A percentile compares a stretch with the other conserved stretches of the same genome.
Evolutionary conservation across 2,888 invertebrate genomes (phyloP).

Genomic region (Cephalotes varians): DNA sequence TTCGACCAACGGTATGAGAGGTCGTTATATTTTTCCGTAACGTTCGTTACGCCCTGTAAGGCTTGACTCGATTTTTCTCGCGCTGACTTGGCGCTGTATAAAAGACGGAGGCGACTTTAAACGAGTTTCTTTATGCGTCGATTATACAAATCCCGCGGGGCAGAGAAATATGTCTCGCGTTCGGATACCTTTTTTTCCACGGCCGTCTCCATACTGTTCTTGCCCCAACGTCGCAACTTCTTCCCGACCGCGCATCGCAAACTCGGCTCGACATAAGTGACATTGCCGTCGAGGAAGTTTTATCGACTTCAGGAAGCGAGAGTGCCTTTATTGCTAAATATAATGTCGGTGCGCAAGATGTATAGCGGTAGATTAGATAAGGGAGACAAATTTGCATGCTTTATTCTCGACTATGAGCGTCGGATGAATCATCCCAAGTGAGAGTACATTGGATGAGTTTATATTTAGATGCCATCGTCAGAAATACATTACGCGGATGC

Average conservation of each 20-base stretch:
- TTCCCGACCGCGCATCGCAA: constrained; percentile 10
- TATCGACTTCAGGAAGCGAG: constrained; percentile 44
- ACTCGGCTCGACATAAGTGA: constrained; percentile 39
- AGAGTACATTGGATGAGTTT: constrained; percentile 21
- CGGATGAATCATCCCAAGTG: constrained; percentile 26
- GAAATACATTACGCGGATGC: constrained; percentile 18
- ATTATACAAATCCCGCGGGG: constrained; percentile 44
- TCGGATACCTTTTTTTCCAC: neutral
- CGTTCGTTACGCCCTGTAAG: constrained; percentile 25
- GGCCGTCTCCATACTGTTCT: neutral
- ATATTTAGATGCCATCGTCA: constrained; percentile 21
- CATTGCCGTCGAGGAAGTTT: constrained; percentile 43
- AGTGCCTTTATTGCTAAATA: constrained; percentile 46
- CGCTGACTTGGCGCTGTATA: neutral
- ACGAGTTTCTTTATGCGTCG: constrained; percentile 51
- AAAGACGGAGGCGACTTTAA: constrained; percentile 44
- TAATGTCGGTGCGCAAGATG: constrained; percentile 29
- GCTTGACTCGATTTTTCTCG: constrained; percentile 35
- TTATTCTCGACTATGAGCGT: constrained; percentile 42
- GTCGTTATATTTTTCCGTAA: constrained; percentile 37
- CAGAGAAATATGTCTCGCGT: constrained; percentile 25
- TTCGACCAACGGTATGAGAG: neutral
- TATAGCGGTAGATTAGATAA: constrained; percentile 39
- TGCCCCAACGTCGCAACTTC: constrained; percentile 39
- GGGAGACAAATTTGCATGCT: constrained; percentile 44